Evolutionary conservation across 2,797 vertebrate species (phyloP), one percentile per base, ranked within the genome.

Genomic region (Garrulus glandarius): DNA sequence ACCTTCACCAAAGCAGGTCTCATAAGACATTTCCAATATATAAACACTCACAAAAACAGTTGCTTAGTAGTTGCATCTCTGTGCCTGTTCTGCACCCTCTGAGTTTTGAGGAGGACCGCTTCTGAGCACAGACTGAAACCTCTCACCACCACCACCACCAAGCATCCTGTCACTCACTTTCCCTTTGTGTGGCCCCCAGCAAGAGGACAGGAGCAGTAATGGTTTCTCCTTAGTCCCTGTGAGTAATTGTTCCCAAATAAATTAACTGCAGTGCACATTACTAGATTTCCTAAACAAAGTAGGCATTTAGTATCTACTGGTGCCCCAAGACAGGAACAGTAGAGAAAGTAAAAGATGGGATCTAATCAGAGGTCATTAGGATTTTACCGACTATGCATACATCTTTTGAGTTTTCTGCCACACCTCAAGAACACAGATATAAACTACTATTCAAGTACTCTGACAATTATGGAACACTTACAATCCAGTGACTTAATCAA

Each of bases 171-270:
- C 79, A 93, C 61, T 94, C 84, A 84, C 32, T 60, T 4, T 43
- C 15, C 18, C 13, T 65, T 52, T 65, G 13, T 39, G 39, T 56
- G 69, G 59, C 79, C 50, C 53, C 27, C 24, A 96, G 95, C 72
- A 88, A 92, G n/a, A 88, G 11, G 47, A 82, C 17, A 6, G 32
- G 16, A 93, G 29, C 30, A 41, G 39, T 41, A 55, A 83, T 46
- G 30, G 41, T 72, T 53, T 64, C 68, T 61, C 67, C 39, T 47
- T 65, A 92, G 72, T 65, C 47, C 30, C 55, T 24, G 59, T 44
- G 87, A 92, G 44, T 72, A 88, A 94, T 79, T 88, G 69, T 13
- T 90, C 69, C 44, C n/a, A 94, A 86, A 80, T 59, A 94, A 95
- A 96, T 95, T 81, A 94, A 95, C 72, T 69, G 47, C 74, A 76